phyloP scores from a whole-genome alignment of 2,113 vertebrate species.

The Chloebia gouldiae region DNA sequence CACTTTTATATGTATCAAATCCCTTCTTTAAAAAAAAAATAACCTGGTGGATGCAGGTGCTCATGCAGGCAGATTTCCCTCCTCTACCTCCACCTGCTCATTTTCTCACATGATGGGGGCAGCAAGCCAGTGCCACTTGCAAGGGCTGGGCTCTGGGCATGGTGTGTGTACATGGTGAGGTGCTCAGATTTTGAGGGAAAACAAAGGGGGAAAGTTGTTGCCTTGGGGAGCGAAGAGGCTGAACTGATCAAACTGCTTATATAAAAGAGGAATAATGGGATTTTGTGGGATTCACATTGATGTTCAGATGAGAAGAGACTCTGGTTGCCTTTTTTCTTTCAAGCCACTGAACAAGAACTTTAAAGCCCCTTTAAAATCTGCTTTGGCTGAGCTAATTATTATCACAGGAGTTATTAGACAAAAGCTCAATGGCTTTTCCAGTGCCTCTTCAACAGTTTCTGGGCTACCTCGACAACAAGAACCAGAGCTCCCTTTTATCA shows the following conservation, averaged over 20 bases:
- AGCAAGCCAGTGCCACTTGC: background rate
- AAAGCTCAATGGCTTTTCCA: conserved; percentile 50
- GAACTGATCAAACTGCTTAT: conserved; percentile 72
- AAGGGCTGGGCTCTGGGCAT: background rate
- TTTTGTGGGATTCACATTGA: conserved; percentile 81
- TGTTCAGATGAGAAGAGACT: conserved; percentile 77
- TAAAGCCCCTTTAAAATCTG: conserved; percentile 77
- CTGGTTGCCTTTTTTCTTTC: conserved; percentile 72
- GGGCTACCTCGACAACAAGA: background rate
- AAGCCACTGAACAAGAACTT: conserved; percentile 75
- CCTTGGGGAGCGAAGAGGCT: conserved; percentile 73
- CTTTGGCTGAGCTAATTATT: conserved; percentile 80
- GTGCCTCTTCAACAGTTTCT: conserved; percentile 1
- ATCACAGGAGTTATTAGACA: conserved; percentile 69
- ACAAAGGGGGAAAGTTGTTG: conserved; percentile 67
- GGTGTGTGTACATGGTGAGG: background rate
- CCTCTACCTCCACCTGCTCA: background rate
- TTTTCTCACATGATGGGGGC: background rate
- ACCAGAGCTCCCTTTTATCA: background rate
- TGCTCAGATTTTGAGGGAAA: background rate
- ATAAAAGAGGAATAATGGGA: conserved; percentile 82
- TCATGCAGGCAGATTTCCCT: background rate
- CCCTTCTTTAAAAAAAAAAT: background rate
- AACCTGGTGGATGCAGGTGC: background rate
- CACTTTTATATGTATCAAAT: background rate